Conservation (phyloP, 2,797 vertebrate genomes). For the Propithecus deckenii region DNA sequence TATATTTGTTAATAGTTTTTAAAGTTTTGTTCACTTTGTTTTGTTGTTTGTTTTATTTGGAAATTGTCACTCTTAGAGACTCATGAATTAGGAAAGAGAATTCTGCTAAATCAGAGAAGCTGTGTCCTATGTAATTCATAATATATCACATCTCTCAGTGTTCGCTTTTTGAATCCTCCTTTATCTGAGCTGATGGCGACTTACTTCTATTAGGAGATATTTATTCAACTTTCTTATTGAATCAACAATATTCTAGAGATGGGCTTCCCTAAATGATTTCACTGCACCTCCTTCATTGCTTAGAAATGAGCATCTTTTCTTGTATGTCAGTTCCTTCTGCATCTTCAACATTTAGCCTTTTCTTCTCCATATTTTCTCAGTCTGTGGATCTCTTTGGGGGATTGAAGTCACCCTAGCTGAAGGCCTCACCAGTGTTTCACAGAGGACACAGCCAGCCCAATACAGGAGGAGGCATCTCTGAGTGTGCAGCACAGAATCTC, state of each 20-base stretch:
- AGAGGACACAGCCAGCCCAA: conserved; percentile 26
- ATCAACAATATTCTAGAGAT: background rate
- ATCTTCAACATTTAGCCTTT: conserved; percentile 55
- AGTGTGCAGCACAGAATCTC: background rate
- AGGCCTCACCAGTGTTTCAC: conserved; percentile 39
- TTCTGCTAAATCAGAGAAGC: background rate
- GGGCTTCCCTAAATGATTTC: background rate
- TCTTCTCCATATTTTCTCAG: conserved; percentile 65
- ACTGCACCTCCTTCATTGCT: background rate
- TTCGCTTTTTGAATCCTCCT: background rate
- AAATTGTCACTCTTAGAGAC: background rate
- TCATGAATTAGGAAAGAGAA: conserved; percentile 32
- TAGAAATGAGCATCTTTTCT: conserved; percentile 32
- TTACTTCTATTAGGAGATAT: background rate
- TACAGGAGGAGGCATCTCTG: background rate
- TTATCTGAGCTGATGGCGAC: background rate
- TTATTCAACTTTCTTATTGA: conserved; percentile 47
- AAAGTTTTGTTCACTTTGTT: conserved; percentile 67
- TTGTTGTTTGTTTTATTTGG: conserved; percentile 5
- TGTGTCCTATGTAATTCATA: background rate
- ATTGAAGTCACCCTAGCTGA: conserved; percentile 47
- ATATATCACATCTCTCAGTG: background rate
- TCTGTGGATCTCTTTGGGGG: conserved; percentile 58
- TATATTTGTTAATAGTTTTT: conserved; percentile 86
- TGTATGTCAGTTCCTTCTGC: background rate